A percentile compares a stretch with the other conserved stretches of the same genome.
Evolutionary conservation across 2,888 invertebrate species (phyloP).

Genomic region (Archaeoteleia sp.): DNA sequence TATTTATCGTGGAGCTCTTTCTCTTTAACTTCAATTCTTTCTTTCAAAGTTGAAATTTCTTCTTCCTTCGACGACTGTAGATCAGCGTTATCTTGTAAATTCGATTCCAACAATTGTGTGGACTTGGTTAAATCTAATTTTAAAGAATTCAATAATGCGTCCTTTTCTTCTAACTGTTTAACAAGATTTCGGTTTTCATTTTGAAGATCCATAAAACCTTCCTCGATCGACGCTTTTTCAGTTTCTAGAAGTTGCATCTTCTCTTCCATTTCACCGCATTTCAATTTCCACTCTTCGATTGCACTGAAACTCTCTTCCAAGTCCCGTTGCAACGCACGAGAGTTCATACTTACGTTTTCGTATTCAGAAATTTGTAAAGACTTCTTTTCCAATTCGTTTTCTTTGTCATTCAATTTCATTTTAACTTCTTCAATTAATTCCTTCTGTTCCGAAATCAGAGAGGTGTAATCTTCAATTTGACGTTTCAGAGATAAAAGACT

Average conservation of each 20-base stretch:
- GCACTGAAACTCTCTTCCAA: slow-evolving; percentile 62
- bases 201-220: slow-evolving; percentile 74
- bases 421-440: slow-evolving; percentile 77
- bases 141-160: slow-evolving; percentile 58
- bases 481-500: slow-evolving; percentile 60
- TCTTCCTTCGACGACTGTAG: no score
- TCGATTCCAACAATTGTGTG: slow-evolving; percentile 72
- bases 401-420: slow-evolving; percentile 76
- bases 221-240: slow-evolving; percentile 77
- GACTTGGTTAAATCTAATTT: slow-evolving; percentile 76
- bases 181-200: slow-evolving; percentile 73
- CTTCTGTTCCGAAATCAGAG: slow-evolving; percentile 80
- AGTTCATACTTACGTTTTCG: slow-evolving; percentile 56
- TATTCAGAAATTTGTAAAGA: slow-evolving; percentile 70
- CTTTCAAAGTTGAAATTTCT: slow-evolving; percentile 71
- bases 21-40: slow-evolving; percentile 76
- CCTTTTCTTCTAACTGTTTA: slow-evolving; percentile 58
- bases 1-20: slow-evolving; percentile 70
- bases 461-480: slow-evolving; percentile 75
- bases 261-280: slow-evolving; percentile 64
- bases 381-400: slow-evolving; percentile 67
- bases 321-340: slow-evolving; percentile 57
- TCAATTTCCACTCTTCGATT: slow-evolving; percentile 67
- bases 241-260: slow-evolving; percentile 60
- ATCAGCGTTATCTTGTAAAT: slow-evolving; percentile 58